phyloP scores from a whole-genome alignment of 2,888 invertebrate species.

The Acrocera orbiculus region DNA sequence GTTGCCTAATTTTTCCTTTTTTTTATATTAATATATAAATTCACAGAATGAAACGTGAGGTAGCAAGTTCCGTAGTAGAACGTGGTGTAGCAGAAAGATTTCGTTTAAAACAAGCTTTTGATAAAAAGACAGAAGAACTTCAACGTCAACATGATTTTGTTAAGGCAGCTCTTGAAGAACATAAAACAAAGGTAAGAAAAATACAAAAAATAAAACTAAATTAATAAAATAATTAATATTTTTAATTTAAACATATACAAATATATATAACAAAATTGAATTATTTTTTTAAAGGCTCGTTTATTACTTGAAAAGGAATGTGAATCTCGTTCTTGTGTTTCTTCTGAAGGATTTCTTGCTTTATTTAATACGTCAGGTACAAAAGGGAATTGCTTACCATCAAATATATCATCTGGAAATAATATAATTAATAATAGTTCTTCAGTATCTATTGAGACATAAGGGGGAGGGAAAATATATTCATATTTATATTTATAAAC shows the following conservation, averaged over 20 bases:
- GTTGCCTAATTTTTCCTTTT: no score
- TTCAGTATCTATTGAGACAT: conserved; percentile 14
- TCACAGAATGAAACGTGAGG: conserved; percentile 32
- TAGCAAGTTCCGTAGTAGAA: conserved; percentile 46
- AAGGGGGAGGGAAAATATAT: conserved; percentile 1
- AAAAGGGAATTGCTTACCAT: conserved; percentile 1
- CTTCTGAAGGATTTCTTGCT: conserved; percentile 26
- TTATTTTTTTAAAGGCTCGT: conserved; percentile 20
- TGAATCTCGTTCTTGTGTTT: conserved; percentile 25
- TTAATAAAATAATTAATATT: no score
- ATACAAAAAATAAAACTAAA: not conserved
- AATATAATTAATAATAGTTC: conserved; percentile 7
- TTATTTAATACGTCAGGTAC: conserved; percentile 19
- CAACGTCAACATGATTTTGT: conserved; percentile 64
- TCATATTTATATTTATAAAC: not conserved
- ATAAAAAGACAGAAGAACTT: conserved; percentile 55
- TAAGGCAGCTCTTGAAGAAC: conserved; percentile 46
- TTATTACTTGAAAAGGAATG: conserved; percentile 29
- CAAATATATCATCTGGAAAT: conserved; percentile 4
- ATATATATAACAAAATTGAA: not conserved
- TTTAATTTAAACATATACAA: not conserved
- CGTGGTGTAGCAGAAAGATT: conserved; percentile 80
- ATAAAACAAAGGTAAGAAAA: conserved; percentile 39
- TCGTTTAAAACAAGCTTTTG: conserved; percentile 57
- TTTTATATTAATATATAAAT: no score